Base-by-base conservation (phyloP, 2,113 vertebrate species). In the Azemiops feae region DNA sequence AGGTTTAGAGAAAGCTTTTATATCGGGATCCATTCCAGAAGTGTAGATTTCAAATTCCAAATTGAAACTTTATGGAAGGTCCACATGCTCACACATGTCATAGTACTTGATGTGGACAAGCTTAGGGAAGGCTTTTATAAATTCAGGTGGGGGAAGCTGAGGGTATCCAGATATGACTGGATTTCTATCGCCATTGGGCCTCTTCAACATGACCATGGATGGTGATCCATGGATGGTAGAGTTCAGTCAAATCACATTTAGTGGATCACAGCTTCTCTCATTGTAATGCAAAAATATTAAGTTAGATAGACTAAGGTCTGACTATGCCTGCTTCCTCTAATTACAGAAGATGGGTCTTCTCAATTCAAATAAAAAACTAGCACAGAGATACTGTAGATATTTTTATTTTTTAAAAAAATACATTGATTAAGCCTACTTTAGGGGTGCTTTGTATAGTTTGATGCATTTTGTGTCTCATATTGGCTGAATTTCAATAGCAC, bases 91-190 rank as follows among this genome's bases (percentile, higher is more conserved):
- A 81, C n/a, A 81, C 34, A 8, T 81, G 34, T 39, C 16, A 39
- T 81, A 18, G 69, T 22, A 20, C 20, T 81, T 81, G 69, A 39
- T 81, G 69, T 39, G 34, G 6, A 81, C 69, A 81, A 81, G 34
- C 1, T 81, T 69, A 1, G 64, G 64, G 64, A 69, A 69, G 64
- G 34, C n/a, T 58, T 81, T 81, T 81, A 39, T 81, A 20, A 39
- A 81, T 81, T 81, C 6, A 81, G 7, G 69, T 22, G 18, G 34
- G 34, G 69, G 18, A 81, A 81, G 34, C 34, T 39, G 34, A 81
- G 18, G 69, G 1, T 39, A 16, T 74, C 5, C 0, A 0, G 69
- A 20, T 74, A 2, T 39, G 69, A n/a, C n/a, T 81, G n/a, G 34
- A 22, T 39, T 81, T 81, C 16, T 81, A 81, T n/a, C 7, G 16